phyloP scores from a whole-genome alignment of 2,888 invertebrate genomes.

The Caradrina kadenii region DNA sequence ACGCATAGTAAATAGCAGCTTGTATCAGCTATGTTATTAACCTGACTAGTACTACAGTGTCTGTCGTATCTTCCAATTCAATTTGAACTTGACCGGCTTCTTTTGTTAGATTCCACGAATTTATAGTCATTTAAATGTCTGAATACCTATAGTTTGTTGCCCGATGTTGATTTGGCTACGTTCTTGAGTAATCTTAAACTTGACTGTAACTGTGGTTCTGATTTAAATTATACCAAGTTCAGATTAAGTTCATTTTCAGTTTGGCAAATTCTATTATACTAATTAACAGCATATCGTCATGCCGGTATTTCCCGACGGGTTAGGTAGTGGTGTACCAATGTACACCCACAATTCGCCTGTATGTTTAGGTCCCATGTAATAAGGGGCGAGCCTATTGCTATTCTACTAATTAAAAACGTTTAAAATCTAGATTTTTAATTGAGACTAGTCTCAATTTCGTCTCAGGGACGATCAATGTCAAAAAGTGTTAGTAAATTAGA shows the following conservation, averaged over 20 bases:
- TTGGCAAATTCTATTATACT: too few species aligned
- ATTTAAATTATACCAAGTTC: background rate
- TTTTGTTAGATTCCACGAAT: constrained; percentile 46
- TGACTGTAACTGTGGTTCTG: constrained; percentile 30
- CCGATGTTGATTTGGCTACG: constrained; percentile 31
- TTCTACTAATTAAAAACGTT: too few species aligned
- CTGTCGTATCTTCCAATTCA: constrained; percentile 31
- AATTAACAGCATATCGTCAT: too few species aligned
- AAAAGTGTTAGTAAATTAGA: too few species aligned
- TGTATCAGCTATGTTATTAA: background rate
- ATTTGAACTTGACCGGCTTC: constrained; percentile 44
- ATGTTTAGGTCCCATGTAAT: too few species aligned
- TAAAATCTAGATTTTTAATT: too few species aligned
- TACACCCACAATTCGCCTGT: too few species aligned
- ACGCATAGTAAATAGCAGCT: background rate
- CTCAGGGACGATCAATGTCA: too few species aligned
- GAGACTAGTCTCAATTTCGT: too few species aligned
- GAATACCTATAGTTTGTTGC: constrained; percentile 27
- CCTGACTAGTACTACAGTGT: background rate
- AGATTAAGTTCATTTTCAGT: background rate
- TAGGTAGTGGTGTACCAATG: too few species aligned
- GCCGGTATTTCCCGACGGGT: too few species aligned
- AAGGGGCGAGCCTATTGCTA: too few species aligned
- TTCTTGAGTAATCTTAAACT: constrained; percentile 25
- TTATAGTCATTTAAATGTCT: constrained; percentile 46